phyloP scores from a whole-genome alignment of 1,140 invertebrate species.

The Marisa cornuarietis region DNA sequence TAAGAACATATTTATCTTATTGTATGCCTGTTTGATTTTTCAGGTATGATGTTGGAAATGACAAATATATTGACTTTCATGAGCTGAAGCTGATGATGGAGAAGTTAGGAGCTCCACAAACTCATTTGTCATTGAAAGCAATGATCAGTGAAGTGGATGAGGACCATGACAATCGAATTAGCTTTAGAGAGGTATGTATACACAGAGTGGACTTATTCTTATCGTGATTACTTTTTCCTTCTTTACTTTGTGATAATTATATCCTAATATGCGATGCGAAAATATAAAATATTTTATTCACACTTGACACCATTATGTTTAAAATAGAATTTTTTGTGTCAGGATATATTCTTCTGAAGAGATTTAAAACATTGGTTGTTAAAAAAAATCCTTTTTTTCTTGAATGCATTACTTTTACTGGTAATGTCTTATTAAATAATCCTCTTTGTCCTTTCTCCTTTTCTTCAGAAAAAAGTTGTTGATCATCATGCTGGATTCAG shows the following conservation, averaged over 20 bases:
- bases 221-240: neutral
- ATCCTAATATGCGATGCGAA: no score
- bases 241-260: neutral
- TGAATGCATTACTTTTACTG: neutral
- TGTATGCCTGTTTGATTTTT: constrained; percentile 23
- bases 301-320: neutral
- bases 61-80: constrained; percentile 86
- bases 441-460: neutral
- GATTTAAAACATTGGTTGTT: no score
- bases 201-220: neutral
- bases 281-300: neutral
- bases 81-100: constrained; percentile 98
- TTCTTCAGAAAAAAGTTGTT: neutral
- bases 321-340: neutral
- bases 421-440: neutral
- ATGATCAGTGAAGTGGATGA: constrained; percentile 92
- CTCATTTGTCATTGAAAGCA: constrained; percentile 89
- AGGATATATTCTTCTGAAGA: neutral
- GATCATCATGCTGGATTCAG: no score
- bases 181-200: constrained; percentile 82
- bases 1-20: neutral
- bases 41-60: constrained; percentile 89
- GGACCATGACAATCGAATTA: constrained; percentile 87
- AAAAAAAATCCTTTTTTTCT: neutral
- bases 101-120: constrained; percentile 91